Base-by-base conservation (phyloP, 2,797 vertebrate species). In the Australoheros facetus region DNA sequence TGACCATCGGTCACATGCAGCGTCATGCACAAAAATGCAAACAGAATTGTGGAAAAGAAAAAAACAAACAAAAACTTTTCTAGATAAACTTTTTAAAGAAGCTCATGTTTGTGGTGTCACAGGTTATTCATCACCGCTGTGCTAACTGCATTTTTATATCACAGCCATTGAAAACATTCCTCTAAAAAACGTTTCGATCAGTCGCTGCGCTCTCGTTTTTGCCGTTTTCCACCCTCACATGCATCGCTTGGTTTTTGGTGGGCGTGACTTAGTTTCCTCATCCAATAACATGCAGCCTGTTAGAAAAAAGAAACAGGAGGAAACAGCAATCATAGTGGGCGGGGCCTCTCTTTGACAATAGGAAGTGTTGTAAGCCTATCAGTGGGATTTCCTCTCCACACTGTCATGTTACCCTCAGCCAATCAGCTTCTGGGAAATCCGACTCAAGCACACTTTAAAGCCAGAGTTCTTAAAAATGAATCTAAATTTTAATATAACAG, bases 231-330 rank as follows among this genome's bases (percentile, higher is more conserved):
- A 80, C 81, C 82, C 56, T 88, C 81, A 81, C 91, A 94, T 92
- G 91, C 92, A 91, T 86, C 60, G 58, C 56, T 73, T 73, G 66
- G 14, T 32, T 82, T 84, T 79, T 82, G 79, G 76, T 77, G 81
- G 88, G 73, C 54, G 39, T 58, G 84, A 79, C 77, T 79, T 81
- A 76, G 73, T 78, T 71, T 82, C 84, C 57, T 88, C 88, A 87
- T 88, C 87, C 90, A 91, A 79, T 78, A 83, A 73, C 94, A 94
- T 95, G 94, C 94, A 92, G 74, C 53, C 79, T 87, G 75, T 76
- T 73, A 70, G 60, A 74, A 80, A 85, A 75, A 62, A 83, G 45
- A 60, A 74, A 85, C 37, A 86, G 75, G n/a, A 73, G 72, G 75
- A 82, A 80, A 86, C 75, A 85, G 82, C 77, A 75, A 55, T 88